Evolutionary conservation across 1,140 invertebrate genomes (phyloP).

Genomic region (Cherax quadricarinatus): DNA sequence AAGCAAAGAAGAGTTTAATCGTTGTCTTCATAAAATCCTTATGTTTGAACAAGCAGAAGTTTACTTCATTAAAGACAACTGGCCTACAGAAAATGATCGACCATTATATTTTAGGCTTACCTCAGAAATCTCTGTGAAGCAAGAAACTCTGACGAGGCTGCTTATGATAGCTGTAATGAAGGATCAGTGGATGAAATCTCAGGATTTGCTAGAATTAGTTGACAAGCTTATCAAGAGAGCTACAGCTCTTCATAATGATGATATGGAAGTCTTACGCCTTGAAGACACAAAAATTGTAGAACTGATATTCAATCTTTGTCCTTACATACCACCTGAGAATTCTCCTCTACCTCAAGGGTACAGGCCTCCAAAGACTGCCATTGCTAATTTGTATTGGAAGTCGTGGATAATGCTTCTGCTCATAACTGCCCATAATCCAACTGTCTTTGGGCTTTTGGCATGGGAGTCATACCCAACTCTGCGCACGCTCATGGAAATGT

Average conservation of each 20-base stretch:
- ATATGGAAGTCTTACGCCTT: slow-evolving; percentile 80
- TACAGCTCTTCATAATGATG: slow-evolving; percentile 82
- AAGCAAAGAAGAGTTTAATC: slow-evolving; percentile 84
- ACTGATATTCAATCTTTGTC: slow-evolving; percentile 91
- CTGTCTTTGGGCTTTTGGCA: slow-evolving; percentile 88
- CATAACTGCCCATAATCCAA: slow-evolving; percentile 93
- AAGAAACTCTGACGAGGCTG: slow-evolving; percentile 88
- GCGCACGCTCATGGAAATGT: slow-evolving; percentile 95
- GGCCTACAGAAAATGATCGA: slow-evolving; percentile 93
- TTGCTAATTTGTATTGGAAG: slow-evolving; percentile 95
- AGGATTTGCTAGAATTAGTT: slow-evolving; percentile 90
- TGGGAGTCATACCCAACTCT: slow-evolving; percentile 96
- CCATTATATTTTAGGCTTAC: slow-evolving; percentile 87
- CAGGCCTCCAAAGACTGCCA: slow-evolving; percentile 91
- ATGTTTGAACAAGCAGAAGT: slow-evolving; percentile 87
- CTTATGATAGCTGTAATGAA: slow-evolving; percentile 90
- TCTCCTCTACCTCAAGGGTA: slow-evolving; percentile 91
- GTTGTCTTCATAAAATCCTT: slow-evolving; percentile 78
- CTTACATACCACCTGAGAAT: slow-evolving; percentile 95
- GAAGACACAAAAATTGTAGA: slow-evolving; percentile 92
- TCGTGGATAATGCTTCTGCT: slow-evolving; percentile 94
- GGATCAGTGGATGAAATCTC: slow-evolving; percentile 81
- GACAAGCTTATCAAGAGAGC: slow-evolving; percentile 91
- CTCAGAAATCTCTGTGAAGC: slow-evolving; percentile 90
- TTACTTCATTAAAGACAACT: slow-evolving; percentile 95